Evolutionary conservation across 1,140 invertebrate species (phyloP).

Genomic region (Bombyx mandarina): DNA sequence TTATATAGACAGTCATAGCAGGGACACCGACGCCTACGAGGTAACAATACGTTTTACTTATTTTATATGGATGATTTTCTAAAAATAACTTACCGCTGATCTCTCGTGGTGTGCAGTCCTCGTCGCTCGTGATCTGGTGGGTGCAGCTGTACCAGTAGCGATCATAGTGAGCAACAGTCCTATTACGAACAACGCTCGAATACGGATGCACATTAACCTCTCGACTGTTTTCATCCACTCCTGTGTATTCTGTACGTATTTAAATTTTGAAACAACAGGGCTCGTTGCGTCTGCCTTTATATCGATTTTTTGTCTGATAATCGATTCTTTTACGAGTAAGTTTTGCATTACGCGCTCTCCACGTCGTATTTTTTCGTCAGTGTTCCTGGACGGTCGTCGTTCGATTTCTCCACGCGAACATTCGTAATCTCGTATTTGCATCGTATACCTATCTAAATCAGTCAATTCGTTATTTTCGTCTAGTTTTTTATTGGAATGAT

Average conservation of each 20-base stretch:
- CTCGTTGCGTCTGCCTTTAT: conserved; percentile 43
- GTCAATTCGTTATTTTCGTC: conserved; percentile 37
- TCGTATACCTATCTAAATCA: conserved; percentile 55
- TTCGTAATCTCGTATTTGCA: conserved; percentile 34
- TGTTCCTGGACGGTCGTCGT: conserved; percentile 27
- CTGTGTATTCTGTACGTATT: conserved; percentile 34
- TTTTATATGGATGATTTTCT: conserved; percentile 5
- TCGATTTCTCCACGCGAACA: conserved; percentile 30
- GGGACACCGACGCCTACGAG: background rate
- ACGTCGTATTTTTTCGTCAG: conserved; percentile 16
- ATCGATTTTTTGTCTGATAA: conserved; percentile 41
- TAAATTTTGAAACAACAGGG: conserved; percentile 55
- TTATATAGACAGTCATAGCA: background rate
- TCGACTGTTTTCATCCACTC: conserved; percentile 33
- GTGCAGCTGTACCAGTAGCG: conserved; percentile 38
- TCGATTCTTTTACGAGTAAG: conserved; percentile 52
- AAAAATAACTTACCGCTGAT: conserved; percentile 43
- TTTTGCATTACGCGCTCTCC: conserved; percentile 38
- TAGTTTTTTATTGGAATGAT: conserved; percentile 49
- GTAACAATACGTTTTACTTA: no score
- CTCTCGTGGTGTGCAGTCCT: conserved; percentile 40
- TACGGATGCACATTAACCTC: conserved; percentile 50
- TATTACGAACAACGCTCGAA: conserved; percentile 31
- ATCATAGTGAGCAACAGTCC: conserved; percentile 40
- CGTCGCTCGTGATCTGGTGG: conserved; percentile 25